Conservation (phyloP, 1,140 invertebrate genomes). For the Pissodes strobi region DNA sequence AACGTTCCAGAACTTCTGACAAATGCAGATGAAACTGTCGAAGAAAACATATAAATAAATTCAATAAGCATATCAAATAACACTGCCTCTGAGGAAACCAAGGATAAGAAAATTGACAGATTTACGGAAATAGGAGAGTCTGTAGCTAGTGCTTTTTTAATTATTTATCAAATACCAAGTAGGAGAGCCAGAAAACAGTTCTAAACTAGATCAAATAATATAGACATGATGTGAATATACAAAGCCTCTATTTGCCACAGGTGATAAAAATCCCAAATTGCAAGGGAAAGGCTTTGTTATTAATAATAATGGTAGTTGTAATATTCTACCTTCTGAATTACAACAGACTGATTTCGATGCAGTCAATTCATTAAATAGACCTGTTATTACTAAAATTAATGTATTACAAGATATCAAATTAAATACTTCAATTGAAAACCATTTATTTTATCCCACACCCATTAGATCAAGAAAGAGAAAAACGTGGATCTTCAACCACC, state of each 20-base stretch:
- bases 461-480: not conserved
- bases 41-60: not conserved
- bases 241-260: not conserved
- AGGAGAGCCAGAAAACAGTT: not conserved
- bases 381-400: not conserved
- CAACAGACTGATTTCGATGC: not conserved
- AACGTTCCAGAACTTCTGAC: not conserved
- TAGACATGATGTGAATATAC: not conserved
- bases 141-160: too few species aligned
- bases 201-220: not conserved
- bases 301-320: too few species aligned
- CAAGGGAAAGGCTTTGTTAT: not conserved
- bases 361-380: too few species aligned
- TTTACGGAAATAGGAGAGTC: too few species aligned
- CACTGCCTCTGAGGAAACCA: conserved; percentile 2
- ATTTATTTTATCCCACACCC: not conserved
- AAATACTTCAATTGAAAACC: not conserved
- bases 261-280: not conserved
- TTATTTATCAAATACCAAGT: too few species aligned
- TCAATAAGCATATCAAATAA: not conserved
- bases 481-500: not conserved
- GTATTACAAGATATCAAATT: not conserved
- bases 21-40: not conserved
- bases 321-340: not conserved
- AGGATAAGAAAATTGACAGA: too few species aligned